Evolutionary conservation across 2,797 vertebrate species (phyloP).

Genomic region (Scolopax bukidnonensis): DNA sequence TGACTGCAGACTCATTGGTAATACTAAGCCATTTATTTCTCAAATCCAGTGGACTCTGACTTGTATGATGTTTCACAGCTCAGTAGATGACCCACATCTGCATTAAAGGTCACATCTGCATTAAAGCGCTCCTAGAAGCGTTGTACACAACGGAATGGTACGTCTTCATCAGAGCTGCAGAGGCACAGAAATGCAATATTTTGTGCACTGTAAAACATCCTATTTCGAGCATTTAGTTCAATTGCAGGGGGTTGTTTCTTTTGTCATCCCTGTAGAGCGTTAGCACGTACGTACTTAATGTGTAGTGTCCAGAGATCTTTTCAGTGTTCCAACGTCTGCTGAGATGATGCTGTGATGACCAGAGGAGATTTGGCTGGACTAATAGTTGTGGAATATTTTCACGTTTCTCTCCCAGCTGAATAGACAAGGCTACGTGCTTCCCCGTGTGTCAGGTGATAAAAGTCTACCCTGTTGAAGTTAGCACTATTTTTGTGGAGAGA

Average conservation of each 20-base stretch:
- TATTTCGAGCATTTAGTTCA: background rate
- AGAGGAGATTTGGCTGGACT: background rate
- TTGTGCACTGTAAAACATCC: background rate
- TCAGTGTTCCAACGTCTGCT: background rate
- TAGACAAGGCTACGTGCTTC: accelerated
- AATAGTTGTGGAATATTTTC: background rate
- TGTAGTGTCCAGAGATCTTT: background rate
- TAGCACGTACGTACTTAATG: background rate
- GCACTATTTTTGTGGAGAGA: background rate
- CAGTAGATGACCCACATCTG: background rate
- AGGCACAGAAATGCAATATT: background rate
- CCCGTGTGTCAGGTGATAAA: background rate
- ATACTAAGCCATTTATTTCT: background rate
- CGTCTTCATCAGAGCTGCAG: background rate
- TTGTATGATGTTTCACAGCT: background rate
- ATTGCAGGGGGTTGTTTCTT: background rate
- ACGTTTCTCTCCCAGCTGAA: background rate
- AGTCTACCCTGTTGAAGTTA: background rate
- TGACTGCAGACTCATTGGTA: background rate
- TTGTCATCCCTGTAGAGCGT: background rate
- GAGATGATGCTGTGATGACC: background rate
- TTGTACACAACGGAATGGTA: background rate
- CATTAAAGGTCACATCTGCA: background rate
- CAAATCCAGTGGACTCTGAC: background rate
- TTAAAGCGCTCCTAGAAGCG: background rate